Conservation (phyloP, 1,140 invertebrate species). For the Euwallacea similis region DNA sequence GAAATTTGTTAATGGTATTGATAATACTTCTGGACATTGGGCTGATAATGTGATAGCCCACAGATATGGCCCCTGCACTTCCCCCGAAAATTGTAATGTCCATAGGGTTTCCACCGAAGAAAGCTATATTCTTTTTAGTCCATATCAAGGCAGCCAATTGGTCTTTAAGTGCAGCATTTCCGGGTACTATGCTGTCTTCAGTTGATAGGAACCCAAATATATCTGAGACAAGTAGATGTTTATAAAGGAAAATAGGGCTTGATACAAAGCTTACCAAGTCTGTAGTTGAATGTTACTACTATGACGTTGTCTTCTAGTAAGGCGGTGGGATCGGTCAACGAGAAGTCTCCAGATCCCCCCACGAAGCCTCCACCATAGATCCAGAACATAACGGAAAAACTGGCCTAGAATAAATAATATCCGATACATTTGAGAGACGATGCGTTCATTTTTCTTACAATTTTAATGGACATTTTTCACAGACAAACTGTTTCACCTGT, state of each 20-base stretch:
- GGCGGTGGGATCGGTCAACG: slow-evolving; percentile 51
- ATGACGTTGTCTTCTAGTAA: slow-evolving; percentile 56
- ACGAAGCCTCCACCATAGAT: slow-evolving; percentile 26
- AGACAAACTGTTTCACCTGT: too few relatives aligned
- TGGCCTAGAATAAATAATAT: not conserved
- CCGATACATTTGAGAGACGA: not conserved
- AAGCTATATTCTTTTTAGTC: slow-evolving; percentile 67
- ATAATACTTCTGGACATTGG: slow-evolving; percentile 62
- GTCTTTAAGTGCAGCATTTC: slow-evolving; percentile 75
- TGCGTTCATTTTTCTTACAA: too few relatives aligned
- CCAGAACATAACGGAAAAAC: slow-evolving; percentile 19
- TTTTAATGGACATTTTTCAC: too few relatives aligned
- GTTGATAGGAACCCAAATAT: slow-evolving; percentile 57
- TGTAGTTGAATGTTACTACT: slow-evolving; percentile 61
- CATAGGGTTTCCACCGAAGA: slow-evolving; percentile 72
- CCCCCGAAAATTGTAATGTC: slow-evolving; percentile 68
- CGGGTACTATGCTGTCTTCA: slow-evolving; percentile 61
- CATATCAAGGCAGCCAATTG: slow-evolving; percentile 70
- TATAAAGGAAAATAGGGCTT: not conserved
- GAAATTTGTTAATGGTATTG: not conserved
- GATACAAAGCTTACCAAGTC: slow-evolving; percentile 47
- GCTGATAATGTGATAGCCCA: slow-evolving; percentile 66
- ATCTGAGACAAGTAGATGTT: slow-evolving; percentile 47
- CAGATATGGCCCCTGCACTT: slow-evolving; percentile 67
- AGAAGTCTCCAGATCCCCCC: slow-evolving; percentile 11